A percentile compares a stretch with the other conserved stretches of the same genome.
phyloP scores from a whole-genome alignment of 2,888 invertebrate genomes.

The Drosophila anomelani region DNA sequence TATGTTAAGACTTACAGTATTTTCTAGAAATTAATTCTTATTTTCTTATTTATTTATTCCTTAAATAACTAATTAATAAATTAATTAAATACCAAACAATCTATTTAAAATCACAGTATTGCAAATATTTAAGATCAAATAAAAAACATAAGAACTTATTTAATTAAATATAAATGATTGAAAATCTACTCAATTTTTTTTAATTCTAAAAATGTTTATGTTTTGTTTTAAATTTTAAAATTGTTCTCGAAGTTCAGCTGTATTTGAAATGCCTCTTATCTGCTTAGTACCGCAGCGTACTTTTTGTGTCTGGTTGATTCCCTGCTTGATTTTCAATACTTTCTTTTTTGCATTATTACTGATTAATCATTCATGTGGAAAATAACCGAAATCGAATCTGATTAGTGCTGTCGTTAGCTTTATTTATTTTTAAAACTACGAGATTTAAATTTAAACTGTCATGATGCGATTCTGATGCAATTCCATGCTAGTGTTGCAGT shows the following conservation, averaged over 20 bases:
- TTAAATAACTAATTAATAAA: no score
- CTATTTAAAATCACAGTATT: no score
- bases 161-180: no score
- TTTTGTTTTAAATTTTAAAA: background rate
- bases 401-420: constrained; percentile 23
- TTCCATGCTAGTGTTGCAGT: constrained; percentile 48
- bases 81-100: no score
- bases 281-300: constrained; percentile 13
- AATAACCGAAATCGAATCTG: constrained; percentile 46
- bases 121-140: no score
- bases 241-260: background rate
- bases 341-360: constrained; percentile 50
- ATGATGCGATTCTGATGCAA: constrained; percentile 51
- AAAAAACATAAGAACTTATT: no score
- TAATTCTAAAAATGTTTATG: no score
- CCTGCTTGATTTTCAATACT: constrained; percentile 30
- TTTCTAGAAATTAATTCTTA: no score
- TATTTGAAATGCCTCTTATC: constrained; percentile 44
- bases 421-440: constrained; percentile 32
- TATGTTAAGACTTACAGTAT: no score
- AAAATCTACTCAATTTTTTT: no score
- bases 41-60: no score
- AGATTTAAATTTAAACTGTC: constrained; percentile 24
- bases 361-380: constrained; percentile 49
- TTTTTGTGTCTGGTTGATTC: constrained; percentile 33